Conservation (phyloP, 2,888 invertebrate species). For the Harpagoxenus sublaevis region DNA sequence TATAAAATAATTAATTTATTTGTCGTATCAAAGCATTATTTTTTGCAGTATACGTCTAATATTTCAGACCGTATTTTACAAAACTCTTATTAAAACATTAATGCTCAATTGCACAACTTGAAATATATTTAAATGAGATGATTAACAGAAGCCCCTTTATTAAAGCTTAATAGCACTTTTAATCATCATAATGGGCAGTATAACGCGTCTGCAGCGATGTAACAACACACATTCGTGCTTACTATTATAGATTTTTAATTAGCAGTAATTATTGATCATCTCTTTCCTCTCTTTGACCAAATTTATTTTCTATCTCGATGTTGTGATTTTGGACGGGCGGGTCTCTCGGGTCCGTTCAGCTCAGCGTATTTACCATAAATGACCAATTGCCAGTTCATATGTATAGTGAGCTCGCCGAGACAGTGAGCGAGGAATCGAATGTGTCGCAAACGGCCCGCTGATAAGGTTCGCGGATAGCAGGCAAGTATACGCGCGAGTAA, state of each 20-base stretch:
- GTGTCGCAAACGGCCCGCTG: slow-evolving; percentile 82
- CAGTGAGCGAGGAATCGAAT: slow-evolving; percentile 56
- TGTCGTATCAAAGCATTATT: neutral
- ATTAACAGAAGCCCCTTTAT: neutral
- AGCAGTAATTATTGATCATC: neutral
- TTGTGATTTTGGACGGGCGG: neutral
- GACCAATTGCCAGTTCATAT: slow-evolving; percentile 78
- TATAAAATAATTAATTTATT: neutral
- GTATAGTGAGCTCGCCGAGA: no score
- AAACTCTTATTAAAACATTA: neutral
- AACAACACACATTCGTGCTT: neutral
- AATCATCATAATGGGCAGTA: neutral
- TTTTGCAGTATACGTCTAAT: neutral
- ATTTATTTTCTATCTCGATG: no score
- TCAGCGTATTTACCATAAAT: neutral
- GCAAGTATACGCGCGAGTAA: slow-evolving; percentile 70
- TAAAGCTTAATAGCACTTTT: neutral
- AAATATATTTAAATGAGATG: neutral
- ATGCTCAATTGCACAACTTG: neutral
- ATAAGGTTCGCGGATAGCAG: slow-evolving; percentile 79
- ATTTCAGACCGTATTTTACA: neutral
- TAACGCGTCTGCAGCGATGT: neutral
- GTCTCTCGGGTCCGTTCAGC: no score
- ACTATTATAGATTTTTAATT: neutral
- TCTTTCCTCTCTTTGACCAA: neutral